A percentile compares a stretch with the other conserved stretches of the same genome.
phyloP scores from a whole-genome alignment of 2,797 vertebrate species.

The Atherinosoma microstoma region DNA sequence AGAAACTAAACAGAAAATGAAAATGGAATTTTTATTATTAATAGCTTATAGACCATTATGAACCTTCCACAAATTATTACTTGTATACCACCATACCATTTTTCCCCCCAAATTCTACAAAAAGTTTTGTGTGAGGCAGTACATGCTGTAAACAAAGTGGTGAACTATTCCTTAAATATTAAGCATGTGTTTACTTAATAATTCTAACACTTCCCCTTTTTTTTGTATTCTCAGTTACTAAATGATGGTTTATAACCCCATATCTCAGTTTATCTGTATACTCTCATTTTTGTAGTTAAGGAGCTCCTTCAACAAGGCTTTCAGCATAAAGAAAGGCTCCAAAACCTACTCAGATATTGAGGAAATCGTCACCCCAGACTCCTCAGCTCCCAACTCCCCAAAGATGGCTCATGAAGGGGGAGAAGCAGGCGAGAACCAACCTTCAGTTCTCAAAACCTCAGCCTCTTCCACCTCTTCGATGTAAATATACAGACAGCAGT shows the following conservation, averaged over 20 bases:
- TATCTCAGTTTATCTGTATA: conserved; percentile 11
- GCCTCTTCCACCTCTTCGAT: conserved; percentile 85
- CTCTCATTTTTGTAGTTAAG: conserved; percentile 84
- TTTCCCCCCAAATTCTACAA: background rate
- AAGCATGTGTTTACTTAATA: conserved; percentile 54
- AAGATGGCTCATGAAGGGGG: conserved; percentile 89
- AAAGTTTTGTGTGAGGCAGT: background rate
- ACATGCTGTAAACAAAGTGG: conserved; percentile 5
- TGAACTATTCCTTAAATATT: conserved; percentile 34
- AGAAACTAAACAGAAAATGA: background rate
- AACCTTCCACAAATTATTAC: background rate
- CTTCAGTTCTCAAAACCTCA: conserved; percentile 81
- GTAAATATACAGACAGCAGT: conserved; percentile 66
- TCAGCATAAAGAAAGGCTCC: conserved; percentile 96
- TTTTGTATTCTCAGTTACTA: background rate
- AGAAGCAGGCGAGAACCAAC: conserved; percentile 77
- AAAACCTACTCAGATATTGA: conserved; percentile 98
- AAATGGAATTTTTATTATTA: background rate
- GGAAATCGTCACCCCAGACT: conserved; percentile 94
- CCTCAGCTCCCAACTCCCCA: conserved; percentile 95
- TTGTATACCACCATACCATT: background rate
- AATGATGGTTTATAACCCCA: conserved; percentile 3
- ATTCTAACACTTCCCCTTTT: conserved; percentile 33
- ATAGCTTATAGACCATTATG: background rate
- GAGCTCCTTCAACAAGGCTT: conserved; percentile 98